phyloP scores from a whole-genome alignment of 1,140 invertebrate species.

The Acyrthosiphon pisum region DNA sequence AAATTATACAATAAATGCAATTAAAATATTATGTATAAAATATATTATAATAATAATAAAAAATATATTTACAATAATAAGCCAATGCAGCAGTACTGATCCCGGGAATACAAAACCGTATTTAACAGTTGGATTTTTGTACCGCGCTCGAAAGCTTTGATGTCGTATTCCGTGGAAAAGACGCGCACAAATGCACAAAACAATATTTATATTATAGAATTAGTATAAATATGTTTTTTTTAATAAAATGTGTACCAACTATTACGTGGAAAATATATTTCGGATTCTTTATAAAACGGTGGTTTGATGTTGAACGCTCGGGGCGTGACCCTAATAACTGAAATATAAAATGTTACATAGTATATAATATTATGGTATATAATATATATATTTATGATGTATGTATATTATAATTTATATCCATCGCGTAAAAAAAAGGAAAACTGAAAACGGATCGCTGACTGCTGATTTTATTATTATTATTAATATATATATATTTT shows the following conservation, averaged over 20 bases:
- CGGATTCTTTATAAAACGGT: background rate
- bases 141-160: background rate
- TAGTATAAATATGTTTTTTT: background rate
- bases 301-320: background rate
- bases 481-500: too few species aligned
- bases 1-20: slow-evolving; percentile 4
- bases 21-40: background rate
- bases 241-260: background rate
- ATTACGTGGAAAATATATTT: background rate
- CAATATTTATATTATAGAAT: background rate
- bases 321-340: background rate
- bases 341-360: background rate
- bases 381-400: background rate
- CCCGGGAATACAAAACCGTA: background rate
- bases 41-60: background rate
- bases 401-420: too few species aligned
- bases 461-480: too few species aligned
- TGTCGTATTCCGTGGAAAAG: background rate
- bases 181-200: background rate
- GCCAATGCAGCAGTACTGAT: background rate
- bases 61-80: background rate
- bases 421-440: background rate
- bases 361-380: background rate
- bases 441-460: background rate
- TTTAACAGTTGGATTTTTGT: background rate